Percentiles rank a stretch among this genome's conserved stretches.
Conservation (phyloP, 2,113 vertebrate genomes). For the Phaethon lepturus region DNA sequence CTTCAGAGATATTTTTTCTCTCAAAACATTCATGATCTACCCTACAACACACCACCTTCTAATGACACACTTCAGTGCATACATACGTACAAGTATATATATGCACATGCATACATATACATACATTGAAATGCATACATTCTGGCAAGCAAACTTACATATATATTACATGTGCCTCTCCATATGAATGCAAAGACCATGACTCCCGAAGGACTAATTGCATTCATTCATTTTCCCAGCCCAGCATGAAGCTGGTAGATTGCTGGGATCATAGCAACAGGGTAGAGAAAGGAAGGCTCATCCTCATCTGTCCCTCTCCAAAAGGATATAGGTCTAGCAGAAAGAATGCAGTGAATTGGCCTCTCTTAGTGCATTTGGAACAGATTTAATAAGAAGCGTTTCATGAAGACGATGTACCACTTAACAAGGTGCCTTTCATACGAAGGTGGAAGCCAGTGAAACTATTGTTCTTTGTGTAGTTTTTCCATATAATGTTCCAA, state of each 20-base stretch:
- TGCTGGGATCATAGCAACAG: slow-evolving; percentile 70
- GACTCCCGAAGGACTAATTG: slow-evolving; percentile 83
- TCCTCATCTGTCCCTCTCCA: slow-evolving; percentile 67
- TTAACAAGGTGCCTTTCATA: slow-evolving; percentile 66
- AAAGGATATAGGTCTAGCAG: slow-evolving; percentile 59
- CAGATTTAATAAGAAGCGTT: slow-evolving; percentile 66
- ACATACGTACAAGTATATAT: neutral
- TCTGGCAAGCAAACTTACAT: neutral
- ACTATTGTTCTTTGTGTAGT: slow-evolving; percentile 7
- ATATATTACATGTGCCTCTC: neutral
- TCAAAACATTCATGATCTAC: neutral
- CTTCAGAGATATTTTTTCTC: neutral
- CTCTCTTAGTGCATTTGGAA: slow-evolving; percentile 49
- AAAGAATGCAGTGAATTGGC: slow-evolving; percentile 39
- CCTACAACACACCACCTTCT: neutral
- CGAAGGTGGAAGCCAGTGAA: slow-evolving; percentile 58
- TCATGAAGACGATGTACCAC: slow-evolving; percentile 68
- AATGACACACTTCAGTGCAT: slow-evolving; percentile 10
- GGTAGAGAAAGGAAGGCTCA: slow-evolving; percentile 57
- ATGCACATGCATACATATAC: no score
- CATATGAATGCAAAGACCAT: slow-evolving; percentile 53
- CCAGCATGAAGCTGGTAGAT: slow-evolving; percentile 76
- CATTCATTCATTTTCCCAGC: slow-evolving; percentile 84
- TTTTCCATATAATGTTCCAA: slow-evolving; percentile 14
- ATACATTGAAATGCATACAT: neutral